These are phyloP conservation scores for Chirona hameri DNA, from an alignment of 2,888 invertebrate genomes.

Conservation along the genomic window DNA sequence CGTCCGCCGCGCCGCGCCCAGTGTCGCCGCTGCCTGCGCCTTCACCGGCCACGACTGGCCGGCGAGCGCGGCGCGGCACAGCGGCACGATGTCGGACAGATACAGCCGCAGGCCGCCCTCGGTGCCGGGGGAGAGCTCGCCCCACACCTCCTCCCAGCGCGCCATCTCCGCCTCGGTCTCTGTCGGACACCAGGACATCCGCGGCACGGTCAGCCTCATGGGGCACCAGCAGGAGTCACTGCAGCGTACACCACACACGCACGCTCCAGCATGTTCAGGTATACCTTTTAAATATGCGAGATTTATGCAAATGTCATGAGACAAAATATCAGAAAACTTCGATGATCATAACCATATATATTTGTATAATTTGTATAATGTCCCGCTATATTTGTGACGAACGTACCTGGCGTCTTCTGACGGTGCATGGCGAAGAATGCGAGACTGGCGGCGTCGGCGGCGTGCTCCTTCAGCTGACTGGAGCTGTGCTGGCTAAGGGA, in stretches of 20 bases:
- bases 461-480: slow-evolving; percentile 74
- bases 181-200: background rate
- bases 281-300: too few relatives aligned
- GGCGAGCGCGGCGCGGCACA: slow-evolving; percentile 66
- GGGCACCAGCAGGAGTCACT: too few relatives aligned
- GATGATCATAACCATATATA: background rate
- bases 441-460: slow-evolving; percentile 69
- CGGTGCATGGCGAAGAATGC: slow-evolving; percentile 89
- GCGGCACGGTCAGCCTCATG: too few relatives aligned
- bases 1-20: slow-evolving; percentile 74
- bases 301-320: too few relatives aligned
- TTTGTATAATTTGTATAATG: too few relatives aligned
- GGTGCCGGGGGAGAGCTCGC: slow-evolving; percentile 79
- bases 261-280: too few relatives aligned
- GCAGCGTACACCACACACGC: too few relatives aligned
- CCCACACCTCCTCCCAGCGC: slow-evolving; percentile 84
- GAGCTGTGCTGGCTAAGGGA: slow-evolving; percentile 43
- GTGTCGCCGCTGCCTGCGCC: slow-evolving; percentile 78
- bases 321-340: too few relatives aligned
- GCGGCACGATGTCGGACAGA: slow-evolving; percentile 64
- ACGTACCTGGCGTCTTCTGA: slow-evolving; percentile 51
- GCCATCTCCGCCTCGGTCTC: slow-evolving; percentile 47
- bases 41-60: slow-evolving; percentile 86
- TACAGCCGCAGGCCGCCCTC: slow-evolving; percentile 77
- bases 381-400: too few relatives aligned